Evolutionary conservation across 2,113 vertebrate species (phyloP), one percentile per base, ranked within the genome.

Genomic region (Channa argus): DNA sequence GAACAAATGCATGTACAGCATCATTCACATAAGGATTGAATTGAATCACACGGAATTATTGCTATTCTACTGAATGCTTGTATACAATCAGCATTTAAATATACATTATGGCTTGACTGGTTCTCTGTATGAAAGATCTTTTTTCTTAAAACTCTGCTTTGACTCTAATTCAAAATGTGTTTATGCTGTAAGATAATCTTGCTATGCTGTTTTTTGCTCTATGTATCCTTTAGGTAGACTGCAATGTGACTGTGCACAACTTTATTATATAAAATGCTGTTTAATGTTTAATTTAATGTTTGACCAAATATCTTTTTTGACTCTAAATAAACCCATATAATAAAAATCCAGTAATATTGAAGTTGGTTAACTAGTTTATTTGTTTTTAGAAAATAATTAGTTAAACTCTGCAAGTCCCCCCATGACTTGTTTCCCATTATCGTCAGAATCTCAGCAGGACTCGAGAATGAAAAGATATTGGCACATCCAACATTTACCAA

Each of bases 181-280:
- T 36, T 24, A 33, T 8, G 4, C 24, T 13, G 24, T 58, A 37
- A 5, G 6, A 4, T 56, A 14, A 46, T 46, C 50, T 15, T 43
- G 39, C 59, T 68, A 34, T 51, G 70, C 13, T 74, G 38, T 50
- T 8, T 55, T 54, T 13, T 15, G 13, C 47, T 63, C 6, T 44
- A 15, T 66, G 59, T 67, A 13, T 68, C 10, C 59, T 64, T 65
- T 15, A 49, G 73, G 36, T 36, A 74, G 51, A 15, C 15, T 59
- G 12, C 33, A 37, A 14, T 72, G 61, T 55, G 38, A 45, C 33
- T 41, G 13, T 46, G 44, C 24, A 47, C 11, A 8, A 24, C 24
- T 24, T 24, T 24, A 24, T 24, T 24, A 24, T 24, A 24, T 24
- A 24, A 24, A 24, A 24, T 24, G 24, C 24, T 24, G 24, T 24